phyloP scores from a whole-genome alignment of 2,888 invertebrate genomes.

The Acleris sparsana region DNA sequence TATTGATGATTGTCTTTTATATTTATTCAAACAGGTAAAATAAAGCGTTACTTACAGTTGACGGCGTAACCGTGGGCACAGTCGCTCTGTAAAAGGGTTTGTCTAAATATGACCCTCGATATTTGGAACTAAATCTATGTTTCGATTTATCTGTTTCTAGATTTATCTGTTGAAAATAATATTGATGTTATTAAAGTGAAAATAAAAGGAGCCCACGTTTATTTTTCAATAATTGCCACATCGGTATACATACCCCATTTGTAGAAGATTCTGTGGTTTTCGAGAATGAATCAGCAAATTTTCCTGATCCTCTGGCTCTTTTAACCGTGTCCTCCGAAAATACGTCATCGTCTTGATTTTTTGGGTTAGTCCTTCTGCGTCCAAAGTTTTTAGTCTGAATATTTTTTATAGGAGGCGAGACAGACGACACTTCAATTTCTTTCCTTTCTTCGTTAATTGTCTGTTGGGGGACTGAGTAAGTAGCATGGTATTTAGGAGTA shows the following conservation, averaged over 20 bases:
- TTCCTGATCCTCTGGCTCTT: slow-evolving; percentile 61
- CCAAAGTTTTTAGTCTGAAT: slow-evolving; percentile 67
- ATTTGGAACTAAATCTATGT: slow-evolving; percentile 84
- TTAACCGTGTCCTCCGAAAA: slow-evolving; percentile 47
- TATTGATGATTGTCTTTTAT: slow-evolving; percentile 38
- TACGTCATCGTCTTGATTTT: slow-evolving; percentile 49
- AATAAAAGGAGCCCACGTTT: no score
- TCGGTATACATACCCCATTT: slow-evolving; percentile 69
- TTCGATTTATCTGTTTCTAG: slow-evolving; percentile 75
- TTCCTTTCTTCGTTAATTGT: slow-evolving; percentile 48
- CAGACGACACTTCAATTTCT: slow-evolving; percentile 53
- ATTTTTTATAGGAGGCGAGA: slow-evolving; percentile 65
- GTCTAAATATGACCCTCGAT: slow-evolving; percentile 79
- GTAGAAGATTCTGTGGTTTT: slow-evolving; percentile 72
- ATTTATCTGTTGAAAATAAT: slow-evolving; percentile 64
- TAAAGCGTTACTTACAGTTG: slow-evolving; percentile 73
- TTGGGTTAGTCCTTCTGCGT: slow-evolving; percentile 53
- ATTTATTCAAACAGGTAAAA: slow-evolving; percentile 27
- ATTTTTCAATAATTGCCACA: neutral
- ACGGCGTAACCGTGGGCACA: slow-evolving; percentile 83
- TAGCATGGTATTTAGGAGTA: slow-evolving; percentile 69
- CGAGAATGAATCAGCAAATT: slow-evolving; percentile 67
- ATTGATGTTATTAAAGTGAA: no score
- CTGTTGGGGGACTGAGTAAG: slow-evolving; percentile 60
- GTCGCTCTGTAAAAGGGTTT: slow-evolving; percentile 86